A percentile compares a stretch with the other conserved stretches of the same genome.
These are phyloP conservation scores for Antrozous pallidus DNA, from an alignment of 2,797 vertebrate genomes.

Conservation along the genomic window DNA sequence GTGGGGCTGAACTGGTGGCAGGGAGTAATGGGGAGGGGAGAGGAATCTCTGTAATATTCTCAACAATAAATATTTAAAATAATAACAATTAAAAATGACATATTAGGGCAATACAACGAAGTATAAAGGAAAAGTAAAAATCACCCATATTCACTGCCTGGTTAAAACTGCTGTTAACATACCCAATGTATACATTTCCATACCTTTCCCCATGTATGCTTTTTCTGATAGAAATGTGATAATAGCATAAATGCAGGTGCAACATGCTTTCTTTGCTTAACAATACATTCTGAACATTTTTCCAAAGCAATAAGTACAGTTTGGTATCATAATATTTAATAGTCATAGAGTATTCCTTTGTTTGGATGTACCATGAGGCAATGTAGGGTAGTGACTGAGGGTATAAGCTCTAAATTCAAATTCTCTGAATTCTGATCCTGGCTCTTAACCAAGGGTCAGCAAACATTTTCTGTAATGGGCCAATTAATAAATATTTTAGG, in stretches of 20 bases:
- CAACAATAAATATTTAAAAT: too few species aligned
- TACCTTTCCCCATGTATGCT: background rate
- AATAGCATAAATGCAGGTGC: background rate
- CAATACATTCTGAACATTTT: constrained; percentile 1
- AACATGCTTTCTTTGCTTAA: background rate
- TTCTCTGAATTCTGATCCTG: background rate
- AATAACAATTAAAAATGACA: background rate
- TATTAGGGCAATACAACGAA: constrained; percentile 9
- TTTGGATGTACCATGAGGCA: background rate
- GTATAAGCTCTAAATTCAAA: background rate
- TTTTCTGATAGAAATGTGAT: constrained; percentile 21
- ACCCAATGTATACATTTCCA: background rate
- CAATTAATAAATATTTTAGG: constrained; percentile 6
- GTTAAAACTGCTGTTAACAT: background rate
- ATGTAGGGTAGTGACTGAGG: background rate
- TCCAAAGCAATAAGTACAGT: background rate
- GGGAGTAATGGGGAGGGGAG: too few species aligned
- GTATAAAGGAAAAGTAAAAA: constrained; percentile 45
- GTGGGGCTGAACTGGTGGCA: too few species aligned
- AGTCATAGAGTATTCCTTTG: background rate
- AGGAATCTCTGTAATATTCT: too few species aligned
- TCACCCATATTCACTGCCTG: background rate
- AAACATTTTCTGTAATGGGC: background rate
- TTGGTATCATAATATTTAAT: background rate
- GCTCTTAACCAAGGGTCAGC: background rate